Conservation (phyloP, 2,888 invertebrate species). For the Andrena hattorfiana region DNA sequence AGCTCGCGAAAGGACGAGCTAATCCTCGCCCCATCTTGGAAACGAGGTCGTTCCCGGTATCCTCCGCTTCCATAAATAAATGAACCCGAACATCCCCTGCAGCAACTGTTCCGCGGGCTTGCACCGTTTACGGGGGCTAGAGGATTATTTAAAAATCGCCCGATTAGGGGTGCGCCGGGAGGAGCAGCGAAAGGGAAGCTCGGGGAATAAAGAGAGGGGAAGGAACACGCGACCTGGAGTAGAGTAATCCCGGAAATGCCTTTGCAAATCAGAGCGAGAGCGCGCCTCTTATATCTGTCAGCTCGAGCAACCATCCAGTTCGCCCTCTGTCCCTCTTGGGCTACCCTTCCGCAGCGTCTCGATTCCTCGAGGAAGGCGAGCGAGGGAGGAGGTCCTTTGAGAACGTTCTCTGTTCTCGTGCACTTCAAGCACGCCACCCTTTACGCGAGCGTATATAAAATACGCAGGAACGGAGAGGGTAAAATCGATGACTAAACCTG, state of each 20-base stretch:
- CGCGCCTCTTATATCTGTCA: slow-evolving; percentile 54
- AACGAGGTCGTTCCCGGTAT: slow-evolving; percentile 51
- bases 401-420: slow-evolving; percentile 38
- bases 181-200: not conserved
- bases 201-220: not conserved
- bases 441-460: slow-evolving; percentile 51
- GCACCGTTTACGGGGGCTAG: slow-evolving; percentile 9
- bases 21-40: not conserved
- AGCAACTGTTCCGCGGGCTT: slow-evolving; percentile 14
- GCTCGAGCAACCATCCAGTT: slow-evolving; percentile 59
- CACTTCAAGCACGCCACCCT: slow-evolving; percentile 37
- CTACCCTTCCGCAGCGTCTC: slow-evolving; percentile 2
- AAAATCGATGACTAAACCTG: not conserved
- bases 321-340: not conserved
- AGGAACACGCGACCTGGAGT: slow-evolving; percentile 10
- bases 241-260: slow-evolving; percentile 71
- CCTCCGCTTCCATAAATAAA: not conserved
- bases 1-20: slow-evolving; percentile 18
- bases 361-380: slow-evolving; percentile 14
- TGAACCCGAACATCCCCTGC: not conserved
- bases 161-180: slow-evolving; percentile 19
- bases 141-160: slow-evolving; percentile 30
- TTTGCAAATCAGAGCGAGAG: slow-evolving; percentile 71
- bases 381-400: slow-evolving; percentile 55
- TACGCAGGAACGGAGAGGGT: slow-evolving; percentile 11